Evolutionary conservation across 2,888 invertebrate genomes (phyloP).

Genomic region (Timema podura): DNA sequence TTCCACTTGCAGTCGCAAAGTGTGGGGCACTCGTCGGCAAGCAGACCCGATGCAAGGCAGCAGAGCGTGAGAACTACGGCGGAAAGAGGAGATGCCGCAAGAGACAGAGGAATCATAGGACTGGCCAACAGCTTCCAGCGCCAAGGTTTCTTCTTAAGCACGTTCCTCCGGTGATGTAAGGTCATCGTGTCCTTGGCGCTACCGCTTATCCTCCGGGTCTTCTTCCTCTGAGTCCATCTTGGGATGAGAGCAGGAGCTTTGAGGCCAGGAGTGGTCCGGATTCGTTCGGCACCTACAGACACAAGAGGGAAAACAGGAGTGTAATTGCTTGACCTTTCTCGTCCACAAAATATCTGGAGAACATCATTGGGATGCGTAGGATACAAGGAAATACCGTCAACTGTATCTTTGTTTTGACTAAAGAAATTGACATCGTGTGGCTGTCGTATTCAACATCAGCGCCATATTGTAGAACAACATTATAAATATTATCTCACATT

Average conservation of each 20-base stretch:
- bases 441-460: no score
- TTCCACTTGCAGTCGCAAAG: constrained; percentile 87
- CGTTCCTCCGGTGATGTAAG: not conserved
- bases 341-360: no score
- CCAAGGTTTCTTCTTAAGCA: constrained; percentile 22
- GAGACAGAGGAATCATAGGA: constrained; percentile 5
- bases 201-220: constrained; percentile 16
- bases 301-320: no score
- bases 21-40: constrained; percentile 62
- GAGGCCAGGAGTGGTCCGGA: no score
- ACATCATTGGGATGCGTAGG: no score
- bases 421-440: no score
- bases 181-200: not conserved
- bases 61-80: constrained; percentile 9
- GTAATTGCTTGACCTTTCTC: no score
- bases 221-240: constrained; percentile 21
- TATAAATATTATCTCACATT: no score
- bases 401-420: no score
- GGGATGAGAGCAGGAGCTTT: not conserved
- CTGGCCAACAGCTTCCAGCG: constrained; percentile 23
- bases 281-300: no score
- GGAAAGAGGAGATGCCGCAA: constrained; percentile 16
- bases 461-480: no score
- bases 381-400: no score
- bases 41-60: constrained; percentile 43